phyloP scores from a whole-genome alignment of 2,888 invertebrate species.

The Apamea monoglypha region DNA sequence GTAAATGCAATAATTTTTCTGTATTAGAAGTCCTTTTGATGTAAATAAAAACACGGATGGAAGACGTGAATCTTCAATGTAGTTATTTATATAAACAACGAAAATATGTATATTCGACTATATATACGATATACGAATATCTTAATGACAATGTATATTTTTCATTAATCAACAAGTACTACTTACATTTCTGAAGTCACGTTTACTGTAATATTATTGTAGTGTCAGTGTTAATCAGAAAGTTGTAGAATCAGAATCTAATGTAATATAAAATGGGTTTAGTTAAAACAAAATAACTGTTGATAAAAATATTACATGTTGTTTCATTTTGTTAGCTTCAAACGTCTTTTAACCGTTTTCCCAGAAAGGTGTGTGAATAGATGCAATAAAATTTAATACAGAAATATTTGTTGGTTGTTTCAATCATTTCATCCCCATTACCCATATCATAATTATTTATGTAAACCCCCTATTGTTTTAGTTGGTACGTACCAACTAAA shows the following conservation, averaged over 20 bases:
- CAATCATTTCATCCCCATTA: slow-evolving; percentile 55
- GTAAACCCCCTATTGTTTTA: no score
- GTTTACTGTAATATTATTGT: slow-evolving; percentile 52
- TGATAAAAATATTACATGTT: slow-evolving; percentile 66
- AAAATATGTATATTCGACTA: slow-evolving; percentile 67
- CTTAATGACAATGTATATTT: slow-evolving; percentile 60
- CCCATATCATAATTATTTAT: background rate
- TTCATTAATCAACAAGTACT: slow-evolving; percentile 50
- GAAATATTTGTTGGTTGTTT: slow-evolving; percentile 79
- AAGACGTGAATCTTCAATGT: slow-evolving; percentile 76
- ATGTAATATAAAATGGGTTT: slow-evolving; percentile 55
- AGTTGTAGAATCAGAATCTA: slow-evolving; percentile 53
- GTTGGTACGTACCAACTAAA: background rate
- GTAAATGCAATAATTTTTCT: slow-evolving; percentile 89
- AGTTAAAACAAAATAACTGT: slow-evolving; percentile 61
- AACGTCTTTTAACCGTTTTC: slow-evolving; percentile 84
- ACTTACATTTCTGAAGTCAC: slow-evolving; percentile 43
- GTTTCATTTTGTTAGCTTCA: slow-evolving; percentile 78
- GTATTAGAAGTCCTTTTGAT: slow-evolving; percentile 85
- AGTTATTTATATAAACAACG: slow-evolving; percentile 77
- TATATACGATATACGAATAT: slow-evolving; percentile 60
- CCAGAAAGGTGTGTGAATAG: slow-evolving; percentile 91
- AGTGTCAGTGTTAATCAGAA: slow-evolving; percentile 50
- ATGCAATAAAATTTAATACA: slow-evolving; percentile 91
- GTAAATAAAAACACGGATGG: slow-evolving; percentile 82